Conservation (phyloP, 2,113 vertebrate genomes). For the Thryonomys swinderianus region DNA sequence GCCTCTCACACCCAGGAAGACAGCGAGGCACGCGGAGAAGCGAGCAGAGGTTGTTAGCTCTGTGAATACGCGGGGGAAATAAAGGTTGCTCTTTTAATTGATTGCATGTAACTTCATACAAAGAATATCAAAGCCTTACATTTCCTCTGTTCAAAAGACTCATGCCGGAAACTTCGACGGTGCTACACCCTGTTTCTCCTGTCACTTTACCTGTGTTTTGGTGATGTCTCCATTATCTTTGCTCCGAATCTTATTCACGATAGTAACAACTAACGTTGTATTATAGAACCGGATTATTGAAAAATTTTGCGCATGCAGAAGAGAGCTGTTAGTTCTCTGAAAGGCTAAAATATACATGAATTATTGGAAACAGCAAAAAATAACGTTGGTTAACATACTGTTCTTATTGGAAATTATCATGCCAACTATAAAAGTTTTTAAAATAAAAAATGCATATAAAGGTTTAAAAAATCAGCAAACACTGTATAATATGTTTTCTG, state of each 20-base stretch:
- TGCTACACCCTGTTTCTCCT: background rate
- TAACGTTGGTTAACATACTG: background rate
- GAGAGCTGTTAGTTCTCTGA: background rate
- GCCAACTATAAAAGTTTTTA: background rate
- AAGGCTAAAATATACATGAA: background rate
- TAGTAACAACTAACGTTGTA: background rate
- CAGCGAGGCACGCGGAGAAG: background rate
- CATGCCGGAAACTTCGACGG: background rate
- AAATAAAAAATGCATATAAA: background rate
- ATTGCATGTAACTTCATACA: background rate
- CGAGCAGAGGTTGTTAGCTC: background rate
- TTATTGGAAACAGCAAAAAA: background rate
- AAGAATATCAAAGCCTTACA: background rate
- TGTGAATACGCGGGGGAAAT: background rate
- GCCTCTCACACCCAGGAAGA: background rate
- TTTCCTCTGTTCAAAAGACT: background rate
- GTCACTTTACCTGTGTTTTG: background rate
- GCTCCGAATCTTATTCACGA: background rate
- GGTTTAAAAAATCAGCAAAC: background rate
- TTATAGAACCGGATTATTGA: background rate
- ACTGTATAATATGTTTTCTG: background rate
- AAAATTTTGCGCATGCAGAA: background rate
- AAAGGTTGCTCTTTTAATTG: background rate
- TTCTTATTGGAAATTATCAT: background rate
- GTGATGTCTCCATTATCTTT: background rate